phyloP scores from a whole-genome alignment of 2,113 vertebrate genomes.

The Formicarius rufipectus region DNA sequence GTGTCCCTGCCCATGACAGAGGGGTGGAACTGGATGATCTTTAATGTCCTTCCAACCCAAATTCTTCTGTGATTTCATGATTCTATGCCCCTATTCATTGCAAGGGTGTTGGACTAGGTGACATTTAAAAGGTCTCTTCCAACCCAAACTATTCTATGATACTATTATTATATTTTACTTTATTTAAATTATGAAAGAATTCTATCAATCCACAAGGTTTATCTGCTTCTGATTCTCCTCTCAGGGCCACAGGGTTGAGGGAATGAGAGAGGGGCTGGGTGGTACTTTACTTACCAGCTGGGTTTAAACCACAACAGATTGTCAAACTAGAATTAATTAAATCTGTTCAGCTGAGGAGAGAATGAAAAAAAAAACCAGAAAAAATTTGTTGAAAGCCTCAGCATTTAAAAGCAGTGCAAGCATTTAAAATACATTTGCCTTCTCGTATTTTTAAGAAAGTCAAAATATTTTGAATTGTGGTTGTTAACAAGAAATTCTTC shows the following conservation, averaged over 20 bases:
- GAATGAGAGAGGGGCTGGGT: not conserved
- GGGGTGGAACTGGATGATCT: fast-evolving
- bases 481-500: not conserved
- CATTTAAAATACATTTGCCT: not conserved
- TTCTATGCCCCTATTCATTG: not conserved
- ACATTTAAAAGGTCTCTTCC: not conserved
- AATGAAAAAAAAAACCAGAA: not conserved
- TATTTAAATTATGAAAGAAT: not conserved
- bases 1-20: not conserved
- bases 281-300: not conserved
- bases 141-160: not conserved
- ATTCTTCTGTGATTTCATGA: not conserved
- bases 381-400: not conserved
- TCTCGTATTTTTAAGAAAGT: not conserved
- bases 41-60: not conserved
- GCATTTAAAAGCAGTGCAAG: not conserved
- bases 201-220: not conserved
- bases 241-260: not conserved
- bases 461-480: not conserved
- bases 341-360: not conserved
- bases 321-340: not conserved
- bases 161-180: not conserved
- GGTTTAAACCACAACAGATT: not conserved
- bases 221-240: not conserved
- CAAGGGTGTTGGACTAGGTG: not conserved